Evolutionary conservation across 2,888 invertebrate genomes (phyloP).

Genomic region (Nemurella pictetii): DNA sequence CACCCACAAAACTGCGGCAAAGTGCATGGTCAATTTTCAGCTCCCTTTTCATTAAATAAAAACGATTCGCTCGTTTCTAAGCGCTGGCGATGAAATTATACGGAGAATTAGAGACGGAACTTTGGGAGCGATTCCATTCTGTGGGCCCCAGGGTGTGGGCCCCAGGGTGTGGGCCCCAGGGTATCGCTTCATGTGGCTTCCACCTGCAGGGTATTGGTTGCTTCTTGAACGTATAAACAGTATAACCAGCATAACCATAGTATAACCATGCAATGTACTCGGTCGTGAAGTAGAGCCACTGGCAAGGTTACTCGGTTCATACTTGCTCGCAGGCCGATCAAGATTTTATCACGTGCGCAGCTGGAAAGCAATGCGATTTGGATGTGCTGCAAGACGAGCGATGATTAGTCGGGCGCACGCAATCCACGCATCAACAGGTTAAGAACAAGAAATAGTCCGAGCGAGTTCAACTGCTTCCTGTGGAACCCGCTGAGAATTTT

Average conservation of each 20-base stretch:
- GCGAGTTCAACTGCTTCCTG: background rate
- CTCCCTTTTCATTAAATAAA: background rate
- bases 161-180: background rate
- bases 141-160: background rate
- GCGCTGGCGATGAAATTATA: background rate
- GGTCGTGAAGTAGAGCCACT: background rate
- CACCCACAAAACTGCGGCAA: background rate
- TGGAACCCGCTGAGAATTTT: background rate
- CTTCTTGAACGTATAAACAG: background rate
- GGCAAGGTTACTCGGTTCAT: background rate
- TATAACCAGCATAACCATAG: too few species aligned
- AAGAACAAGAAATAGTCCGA: background rate
- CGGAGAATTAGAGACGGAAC: background rate
- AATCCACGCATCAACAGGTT: background rate
- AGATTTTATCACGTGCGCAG: background rate
- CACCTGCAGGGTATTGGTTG: background rate
- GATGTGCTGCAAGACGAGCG: background rate
- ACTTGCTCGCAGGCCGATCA: background rate
- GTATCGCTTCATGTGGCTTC: too few species aligned
- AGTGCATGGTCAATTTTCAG: background rate
- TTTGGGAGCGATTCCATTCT: background rate
- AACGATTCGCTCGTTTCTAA: background rate
- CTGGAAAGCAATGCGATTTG: background rate
- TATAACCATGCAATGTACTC: background rate
- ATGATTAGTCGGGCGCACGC: background rate